Conservation (phyloP, 2,797 vertebrate species). For the Mus spretus region DNA sequence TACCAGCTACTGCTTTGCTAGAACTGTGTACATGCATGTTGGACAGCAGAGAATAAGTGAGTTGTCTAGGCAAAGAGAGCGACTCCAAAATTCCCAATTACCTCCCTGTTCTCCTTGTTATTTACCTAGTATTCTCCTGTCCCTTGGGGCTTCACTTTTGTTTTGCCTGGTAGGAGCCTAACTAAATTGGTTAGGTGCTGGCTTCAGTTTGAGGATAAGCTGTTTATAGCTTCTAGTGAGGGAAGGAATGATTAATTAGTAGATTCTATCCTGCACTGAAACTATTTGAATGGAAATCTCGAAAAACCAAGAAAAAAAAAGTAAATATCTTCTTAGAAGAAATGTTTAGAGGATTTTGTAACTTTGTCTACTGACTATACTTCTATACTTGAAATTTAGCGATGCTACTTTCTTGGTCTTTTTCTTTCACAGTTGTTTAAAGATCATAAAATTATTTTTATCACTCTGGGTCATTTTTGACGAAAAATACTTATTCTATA, state of each 20-base stretch:
- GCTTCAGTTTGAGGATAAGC: slow-evolving; percentile 85
- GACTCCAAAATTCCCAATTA: background rate
- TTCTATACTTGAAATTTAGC: slow-evolving; percentile 64
- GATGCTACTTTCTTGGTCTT: background rate
- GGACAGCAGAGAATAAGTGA: background rate
- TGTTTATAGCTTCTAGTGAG: slow-evolving; percentile 32
- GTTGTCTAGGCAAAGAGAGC: background rate
- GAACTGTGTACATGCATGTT: too few relatives aligned
- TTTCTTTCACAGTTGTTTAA: background rate
- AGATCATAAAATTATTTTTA: slow-evolving; percentile 51
- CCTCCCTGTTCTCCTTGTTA: slow-evolving; percentile 17
- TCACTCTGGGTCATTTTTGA: background rate
- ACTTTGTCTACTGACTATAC: slow-evolving; percentile 40
- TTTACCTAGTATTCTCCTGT: slow-evolving; percentile 52
- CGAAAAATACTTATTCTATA: background rate
- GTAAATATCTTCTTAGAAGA: slow-evolving; percentile 49
- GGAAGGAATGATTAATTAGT: slow-evolving; percentile 62
- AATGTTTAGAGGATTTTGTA: slow-evolving; percentile 42
- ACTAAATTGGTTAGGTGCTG: slow-evolving; percentile 77
- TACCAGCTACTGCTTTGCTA: background rate
- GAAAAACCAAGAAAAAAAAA: too few relatives aligned
- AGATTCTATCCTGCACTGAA: slow-evolving; percentile 70
- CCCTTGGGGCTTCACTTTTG: slow-evolving; percentile 74
- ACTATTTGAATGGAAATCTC: slow-evolving; percentile 47
- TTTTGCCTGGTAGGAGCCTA: slow-evolving; percentile 79